Evolutionary conservation across 2,113 vertebrate genomes (phyloP).

Genomic region (Rhinoptilus africanus): DNA sequence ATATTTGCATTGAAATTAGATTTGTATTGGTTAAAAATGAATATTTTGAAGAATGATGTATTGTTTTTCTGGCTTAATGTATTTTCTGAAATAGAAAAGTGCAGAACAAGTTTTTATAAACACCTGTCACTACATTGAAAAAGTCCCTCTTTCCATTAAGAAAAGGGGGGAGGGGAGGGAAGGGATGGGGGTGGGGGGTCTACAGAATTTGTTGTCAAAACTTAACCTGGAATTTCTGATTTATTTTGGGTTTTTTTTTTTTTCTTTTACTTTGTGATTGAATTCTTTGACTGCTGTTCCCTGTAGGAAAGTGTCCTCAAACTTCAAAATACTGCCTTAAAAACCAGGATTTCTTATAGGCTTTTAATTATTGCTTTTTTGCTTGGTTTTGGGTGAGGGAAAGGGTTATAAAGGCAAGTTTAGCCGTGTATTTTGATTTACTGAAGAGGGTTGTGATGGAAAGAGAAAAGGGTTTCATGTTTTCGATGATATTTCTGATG

Average conservation of each 20-base stretch:
- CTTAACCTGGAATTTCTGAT: neutral
- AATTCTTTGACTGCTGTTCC: neutral
- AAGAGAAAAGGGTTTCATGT: neutral
- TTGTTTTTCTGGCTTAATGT: neutral
- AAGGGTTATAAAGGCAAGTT: neutral
- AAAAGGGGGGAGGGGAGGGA: neutral
- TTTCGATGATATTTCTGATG: neutral
- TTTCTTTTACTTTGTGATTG: neutral
- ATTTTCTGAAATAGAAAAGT: neutral
- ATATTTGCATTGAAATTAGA: neutral
- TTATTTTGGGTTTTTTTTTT: neutral
- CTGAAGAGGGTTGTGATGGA: neutral
- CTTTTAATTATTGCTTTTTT: neutral
- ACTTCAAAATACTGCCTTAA: neutral
- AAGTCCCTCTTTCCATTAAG: neutral
- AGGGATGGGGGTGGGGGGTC: rapidly evolving
- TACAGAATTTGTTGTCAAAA: neutral
- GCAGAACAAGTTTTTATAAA: neutral
- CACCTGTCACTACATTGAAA: neutral
- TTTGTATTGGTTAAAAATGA: neutral
- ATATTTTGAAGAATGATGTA: neutral
- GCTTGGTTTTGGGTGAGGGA: neutral
- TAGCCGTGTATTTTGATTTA: neutral
- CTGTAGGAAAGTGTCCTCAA: neutral
- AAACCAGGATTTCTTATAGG: neutral